A percentile compares a stretch with the other conserved stretches of the same genome.
Evolutionary conservation across 2,113 vertebrate species (phyloP).

Genomic region (Dermatemys mawii): DNA sequence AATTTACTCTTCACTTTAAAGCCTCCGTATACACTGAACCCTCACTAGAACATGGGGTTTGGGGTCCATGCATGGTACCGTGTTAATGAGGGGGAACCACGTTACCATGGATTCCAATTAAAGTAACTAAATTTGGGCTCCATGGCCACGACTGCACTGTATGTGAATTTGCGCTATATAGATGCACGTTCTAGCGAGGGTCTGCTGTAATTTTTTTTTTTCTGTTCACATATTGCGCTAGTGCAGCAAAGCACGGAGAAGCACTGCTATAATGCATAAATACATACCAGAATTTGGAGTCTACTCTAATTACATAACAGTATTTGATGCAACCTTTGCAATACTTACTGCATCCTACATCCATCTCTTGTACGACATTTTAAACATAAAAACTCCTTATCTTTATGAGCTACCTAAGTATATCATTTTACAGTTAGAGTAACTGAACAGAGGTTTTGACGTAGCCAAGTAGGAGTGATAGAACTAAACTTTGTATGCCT

Average conservation of each 20-base stretch:
- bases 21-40: too few species aligned
- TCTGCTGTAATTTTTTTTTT: too few species aligned
- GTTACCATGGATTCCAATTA: too few species aligned
- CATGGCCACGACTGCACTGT: too few species aligned
- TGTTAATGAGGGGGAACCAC: too few species aligned
- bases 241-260: not conserved
- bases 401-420: not conserved
- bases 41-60: too few species aligned
- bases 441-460: not conserved
- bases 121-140: too few species aligned
- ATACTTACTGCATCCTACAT: not conserved
- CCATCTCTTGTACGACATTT: rapidly evolving
- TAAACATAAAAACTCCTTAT: not conserved
- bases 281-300: not conserved
- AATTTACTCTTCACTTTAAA: not conserved
- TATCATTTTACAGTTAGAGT: not conserved
- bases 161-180: too few species aligned
- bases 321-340: not conserved
- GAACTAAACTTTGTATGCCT: not conserved
- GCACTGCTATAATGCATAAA: not conserved
- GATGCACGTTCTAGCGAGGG: too few species aligned
- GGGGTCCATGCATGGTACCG: too few species aligned
- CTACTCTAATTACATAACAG: not conserved
- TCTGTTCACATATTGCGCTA: not conserved
- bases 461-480: not conserved